Evolutionary conservation across 2,888 invertebrate species (phyloP).

Genomic region (Mesorhabditis belari): DNA sequence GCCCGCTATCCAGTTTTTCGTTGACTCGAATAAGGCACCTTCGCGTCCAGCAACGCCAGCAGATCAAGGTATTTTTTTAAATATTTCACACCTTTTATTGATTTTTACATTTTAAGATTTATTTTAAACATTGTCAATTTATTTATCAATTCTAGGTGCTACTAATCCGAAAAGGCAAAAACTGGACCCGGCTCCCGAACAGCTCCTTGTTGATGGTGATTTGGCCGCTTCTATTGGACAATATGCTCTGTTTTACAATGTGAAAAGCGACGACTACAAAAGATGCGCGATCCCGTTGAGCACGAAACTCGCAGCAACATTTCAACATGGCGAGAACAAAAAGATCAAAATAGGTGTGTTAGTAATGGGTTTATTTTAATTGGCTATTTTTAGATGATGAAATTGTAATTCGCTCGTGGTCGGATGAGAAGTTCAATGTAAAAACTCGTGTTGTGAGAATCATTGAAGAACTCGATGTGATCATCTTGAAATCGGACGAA

Average conservation of each 20-base stretch:
- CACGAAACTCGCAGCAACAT: slow-evolving; percentile 13
- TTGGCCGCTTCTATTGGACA: slow-evolving; percentile 9
- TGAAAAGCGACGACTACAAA: slow-evolving; percentile 11
- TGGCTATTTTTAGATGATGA: slow-evolving; percentile 13
- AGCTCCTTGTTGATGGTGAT: slow-evolving; percentile 9
- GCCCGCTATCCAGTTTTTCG: no score
- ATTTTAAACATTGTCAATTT: slow-evolving; percentile 13
- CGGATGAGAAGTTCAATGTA: slow-evolving; percentile 11
- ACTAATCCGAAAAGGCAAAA: slow-evolving; percentile 14
- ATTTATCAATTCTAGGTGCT: slow-evolving; percentile 18
- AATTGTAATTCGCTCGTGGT: slow-evolving; percentile 10
- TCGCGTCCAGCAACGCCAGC: slow-evolving; percentile 11
- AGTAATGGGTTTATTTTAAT: slow-evolving; percentile 15
- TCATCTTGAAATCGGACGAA: slow-evolving; percentile 13
- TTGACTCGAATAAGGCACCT: no score
- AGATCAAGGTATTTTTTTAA: slow-evolving; percentile 12
- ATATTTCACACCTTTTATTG: slow-evolving; percentile 8
- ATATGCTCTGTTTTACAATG: slow-evolving; percentile 10
- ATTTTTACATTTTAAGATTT: slow-evolving; percentile 16
- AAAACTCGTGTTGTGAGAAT: slow-evolving; percentile 13
- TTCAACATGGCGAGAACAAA: slow-evolving; percentile 14
- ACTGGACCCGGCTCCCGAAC: slow-evolving; percentile 6
- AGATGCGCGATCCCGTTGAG: slow-evolving; percentile 13
- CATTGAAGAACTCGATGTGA: slow-evolving; percentile 12
- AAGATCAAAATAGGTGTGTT: slow-evolving; percentile 17